phyloP scores from a whole-genome alignment of 2,797 vertebrate genomes.

The Discoglossus pictus region DNA sequence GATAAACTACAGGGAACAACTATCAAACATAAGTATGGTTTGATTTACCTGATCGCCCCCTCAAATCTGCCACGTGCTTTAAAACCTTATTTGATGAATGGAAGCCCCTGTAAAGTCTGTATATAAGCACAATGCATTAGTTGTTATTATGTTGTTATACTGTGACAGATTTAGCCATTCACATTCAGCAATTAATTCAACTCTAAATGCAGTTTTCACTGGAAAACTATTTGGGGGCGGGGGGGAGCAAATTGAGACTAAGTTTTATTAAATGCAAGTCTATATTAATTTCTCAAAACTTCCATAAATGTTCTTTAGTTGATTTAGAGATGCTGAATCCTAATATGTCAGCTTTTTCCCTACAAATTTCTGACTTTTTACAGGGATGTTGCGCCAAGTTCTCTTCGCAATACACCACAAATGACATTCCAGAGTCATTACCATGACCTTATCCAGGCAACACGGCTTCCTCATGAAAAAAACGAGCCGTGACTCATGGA shows the following conservation, averaged over 20 bases:
- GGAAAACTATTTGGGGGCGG: conserved; percentile 11
- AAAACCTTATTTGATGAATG: too few species aligned
- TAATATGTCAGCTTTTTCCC: conserved; percentile 4
- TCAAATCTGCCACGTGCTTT: too few species aligned
- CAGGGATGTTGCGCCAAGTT: conserved; percentile 4
- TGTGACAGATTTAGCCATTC: conserved; percentile 35
- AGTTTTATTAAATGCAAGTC: conserved; percentile 7
- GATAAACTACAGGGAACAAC: too few species aligned
- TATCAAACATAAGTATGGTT: too few species aligned
- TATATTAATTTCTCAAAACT: not conserved
- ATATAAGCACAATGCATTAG: conserved; percentile 40
- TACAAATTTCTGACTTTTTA: not conserved
- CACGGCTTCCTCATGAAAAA: not conserved
- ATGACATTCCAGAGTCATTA: conserved; percentile 38
- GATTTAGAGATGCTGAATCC: conserved; percentile 7
- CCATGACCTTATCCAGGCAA: conserved; percentile 25
- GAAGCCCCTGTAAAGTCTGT: conserved; percentile 39
- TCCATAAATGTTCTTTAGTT: not conserved
- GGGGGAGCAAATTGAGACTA: not conserved
- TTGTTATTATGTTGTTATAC: conserved; percentile 36
- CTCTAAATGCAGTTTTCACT: conserved; percentile 17
- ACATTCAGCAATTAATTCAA: conserved; percentile 19
- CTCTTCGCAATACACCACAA: conserved; percentile 1
- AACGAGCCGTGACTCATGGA: conserved; percentile 16
- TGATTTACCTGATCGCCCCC: too few species aligned